Evolutionary conservation across 2,888 invertebrate genomes (phyloP), one percentile per base, ranked within the genome.

Genomic region (Lordiphosa fenestrarum): DNA sequence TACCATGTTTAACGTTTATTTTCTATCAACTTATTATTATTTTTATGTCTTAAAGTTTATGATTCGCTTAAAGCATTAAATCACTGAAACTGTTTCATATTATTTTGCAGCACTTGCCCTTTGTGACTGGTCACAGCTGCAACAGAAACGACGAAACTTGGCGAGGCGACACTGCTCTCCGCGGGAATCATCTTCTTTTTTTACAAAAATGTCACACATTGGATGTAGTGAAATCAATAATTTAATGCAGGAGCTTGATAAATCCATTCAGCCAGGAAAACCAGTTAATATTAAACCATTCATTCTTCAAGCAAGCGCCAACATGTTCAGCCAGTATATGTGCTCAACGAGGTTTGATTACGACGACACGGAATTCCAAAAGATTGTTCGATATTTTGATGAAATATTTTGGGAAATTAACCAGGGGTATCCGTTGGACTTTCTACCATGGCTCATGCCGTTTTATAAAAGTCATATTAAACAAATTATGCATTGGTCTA

Each of bases 361-460:
- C 53, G 91, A 93, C 10, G 95, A 96, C 70, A 55, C 80, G 0
- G 93, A 93, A 13, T 96, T 96, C 89, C 90, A 91, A 46, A 90
- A 91, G 55, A 91, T 94, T 6, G 94, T 95, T 0, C 90, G 93
- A 23, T 92, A 91, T 56, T 96, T 96, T 86, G 96, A 96, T 77
- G 94, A 95, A 73, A 95, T 97, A 50, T 97, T 97, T 90, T 96
- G 95, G 94, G 96, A 96, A 85, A 96, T 97, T 67, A 97, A 96
- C 87, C 95, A 95, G 78, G 96, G 96, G 0, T 96, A 95, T 86
- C 94, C 95, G 0, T 92, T 96, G 0, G 97, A 97, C 80, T 96
- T 96, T 82, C 84, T 97, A 21, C 96, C 96, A 0, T 95, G 95
- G 94, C 88, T 96, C 0, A 90, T 92, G 0, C 95, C 95, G 0